Conservation (phyloP, 2,888 invertebrate species). For the Pherbina coryleti region DNA sequence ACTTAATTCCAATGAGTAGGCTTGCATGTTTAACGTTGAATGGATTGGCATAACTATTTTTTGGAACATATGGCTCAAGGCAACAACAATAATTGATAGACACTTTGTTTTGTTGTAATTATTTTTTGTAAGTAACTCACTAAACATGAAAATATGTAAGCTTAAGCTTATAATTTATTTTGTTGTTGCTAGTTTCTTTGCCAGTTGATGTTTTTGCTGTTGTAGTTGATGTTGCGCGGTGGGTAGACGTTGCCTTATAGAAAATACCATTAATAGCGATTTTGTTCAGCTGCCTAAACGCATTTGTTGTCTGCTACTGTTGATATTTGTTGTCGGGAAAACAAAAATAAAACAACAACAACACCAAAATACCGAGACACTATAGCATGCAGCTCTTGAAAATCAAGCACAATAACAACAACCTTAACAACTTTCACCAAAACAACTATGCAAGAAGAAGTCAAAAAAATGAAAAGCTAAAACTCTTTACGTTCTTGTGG, state of each 20-base stretch:
- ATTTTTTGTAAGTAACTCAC: too few species aligned
- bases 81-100: too few species aligned
- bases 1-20: too few species aligned
- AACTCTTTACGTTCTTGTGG: constrained; percentile 2
- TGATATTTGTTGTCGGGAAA: background rate
- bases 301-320: constrained; percentile 6
- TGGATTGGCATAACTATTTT: too few species aligned
- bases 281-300: constrained; percentile 10
- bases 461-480: constrained; percentile 6
- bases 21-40: too few species aligned
- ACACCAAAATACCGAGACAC: background rate
- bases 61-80: too few species aligned
- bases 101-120: too few species aligned
- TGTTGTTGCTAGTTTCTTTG: background rate
- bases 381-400: background rate
- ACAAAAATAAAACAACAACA: constrained; percentile 6
- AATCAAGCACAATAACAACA: background rate
- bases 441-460: background rate
- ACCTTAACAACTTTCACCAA: background rate
- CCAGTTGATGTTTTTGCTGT: background rate
- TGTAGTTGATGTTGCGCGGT: background rate
- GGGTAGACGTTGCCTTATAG: background rate
- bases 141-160: too few species aligned
- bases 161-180: too few species aligned
- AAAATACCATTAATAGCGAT: background rate